These are phyloP conservation scores for Ornithoptera alexandrae DNA, from an alignment of 2,888 invertebrate species.

Conservation along the genomic window DNA sequence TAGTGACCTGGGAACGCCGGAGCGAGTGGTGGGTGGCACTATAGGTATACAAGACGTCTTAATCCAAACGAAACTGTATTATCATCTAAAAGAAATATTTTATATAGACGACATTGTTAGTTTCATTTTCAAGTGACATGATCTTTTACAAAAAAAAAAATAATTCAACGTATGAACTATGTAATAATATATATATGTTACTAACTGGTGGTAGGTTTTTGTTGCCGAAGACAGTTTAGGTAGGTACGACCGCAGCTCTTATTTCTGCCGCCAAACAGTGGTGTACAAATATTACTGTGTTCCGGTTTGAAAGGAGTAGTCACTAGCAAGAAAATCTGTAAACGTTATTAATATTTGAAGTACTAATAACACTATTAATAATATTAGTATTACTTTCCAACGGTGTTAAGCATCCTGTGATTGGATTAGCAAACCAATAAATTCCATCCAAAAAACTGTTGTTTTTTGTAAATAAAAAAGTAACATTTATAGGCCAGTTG, in stretches of 20 bases:
- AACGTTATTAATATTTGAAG: neutral
- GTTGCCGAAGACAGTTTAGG: too few relatives aligned
- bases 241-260: too few relatives aligned
- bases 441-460: neutral
- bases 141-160: neutral
- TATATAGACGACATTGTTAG: neutral
- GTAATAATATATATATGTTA: too few relatives aligned
- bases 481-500: conserved; percentile 1
- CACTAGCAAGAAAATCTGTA: too few relatives aligned
- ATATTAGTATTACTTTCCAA: neutral
- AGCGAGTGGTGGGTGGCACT: conserved; percentile 31
- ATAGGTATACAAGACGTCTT: conserved; percentile 23
- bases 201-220: too few relatives aligned
- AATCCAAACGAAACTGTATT: conserved; percentile 12
- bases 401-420: neutral
- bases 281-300: too few relatives aligned
- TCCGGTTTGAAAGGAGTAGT: too few relatives aligned
- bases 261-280: too few relatives aligned
- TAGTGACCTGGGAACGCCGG: conserved; percentile 49
- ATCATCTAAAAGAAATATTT: neutral
- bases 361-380: neutral
- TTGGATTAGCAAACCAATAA: neutral
- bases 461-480: neutral
- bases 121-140: neutral
- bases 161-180: too few relatives aligned